phyloP scores from a whole-genome alignment of 2,797 vertebrate species.

The Helicolenus hilgendorfi region DNA sequence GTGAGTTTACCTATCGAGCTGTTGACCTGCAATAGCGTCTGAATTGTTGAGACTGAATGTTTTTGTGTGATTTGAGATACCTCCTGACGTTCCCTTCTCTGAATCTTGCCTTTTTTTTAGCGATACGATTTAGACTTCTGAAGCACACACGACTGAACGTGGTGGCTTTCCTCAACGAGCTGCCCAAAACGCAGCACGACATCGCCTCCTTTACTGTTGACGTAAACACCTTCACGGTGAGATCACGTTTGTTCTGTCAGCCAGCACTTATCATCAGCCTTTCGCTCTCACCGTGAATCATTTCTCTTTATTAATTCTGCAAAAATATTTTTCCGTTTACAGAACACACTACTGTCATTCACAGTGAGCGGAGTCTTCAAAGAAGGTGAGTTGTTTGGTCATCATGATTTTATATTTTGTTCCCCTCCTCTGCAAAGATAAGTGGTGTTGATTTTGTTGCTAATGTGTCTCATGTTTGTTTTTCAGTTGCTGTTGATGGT shows the following conservation, averaged over 20 bases:
- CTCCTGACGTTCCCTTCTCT: not conserved
- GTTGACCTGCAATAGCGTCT: not conserved
- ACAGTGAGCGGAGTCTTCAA: slow-evolving; percentile 95
- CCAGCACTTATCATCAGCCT: not conserved
- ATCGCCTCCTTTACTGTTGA: slow-evolving; percentile 93
- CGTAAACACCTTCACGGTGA: slow-evolving; percentile 93
- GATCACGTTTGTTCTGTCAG: slow-evolving; percentile 24
- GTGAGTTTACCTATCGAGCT: slow-evolving; percentile 84
- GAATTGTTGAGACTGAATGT: not conserved
- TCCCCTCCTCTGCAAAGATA: not conserved
- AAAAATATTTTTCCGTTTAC: slow-evolving; percentile 47
- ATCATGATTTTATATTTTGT: not conserved
- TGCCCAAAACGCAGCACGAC: slow-evolving; percentile 96
- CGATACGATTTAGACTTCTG: slow-evolving; percentile 90
- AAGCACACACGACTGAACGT: slow-evolving; percentile 94
- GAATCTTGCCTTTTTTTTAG: slow-evolving; percentile 74
- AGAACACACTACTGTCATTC: slow-evolving; percentile 94
- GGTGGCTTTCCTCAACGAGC: slow-evolving; percentile 95
- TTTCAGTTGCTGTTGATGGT: slow-evolving; percentile 89
- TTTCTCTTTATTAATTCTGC: slow-evolving; percentile 19
- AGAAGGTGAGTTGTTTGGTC: slow-evolving; percentile 89
- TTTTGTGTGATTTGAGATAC: not conserved
- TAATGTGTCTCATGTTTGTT: slow-evolving; percentile 7
- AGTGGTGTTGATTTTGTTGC: not conserved
- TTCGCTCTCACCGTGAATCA: not conserved